Conservation (phyloP, 2,888 invertebrate species). For the Ectemnius cavifrons region DNA sequence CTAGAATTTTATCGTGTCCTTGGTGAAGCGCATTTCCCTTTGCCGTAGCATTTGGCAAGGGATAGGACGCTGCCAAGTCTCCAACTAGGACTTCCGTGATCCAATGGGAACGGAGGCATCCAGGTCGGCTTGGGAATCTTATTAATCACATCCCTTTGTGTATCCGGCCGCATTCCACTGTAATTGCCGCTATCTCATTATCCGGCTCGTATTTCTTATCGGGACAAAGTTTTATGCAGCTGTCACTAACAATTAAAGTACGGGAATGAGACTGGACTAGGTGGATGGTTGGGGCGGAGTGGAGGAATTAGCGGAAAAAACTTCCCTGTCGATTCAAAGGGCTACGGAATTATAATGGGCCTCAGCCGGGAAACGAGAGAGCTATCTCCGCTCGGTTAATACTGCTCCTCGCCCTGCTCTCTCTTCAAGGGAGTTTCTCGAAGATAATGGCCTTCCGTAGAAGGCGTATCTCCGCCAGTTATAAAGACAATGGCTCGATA, state of each 20-base stretch:
- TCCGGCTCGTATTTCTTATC: neutral
- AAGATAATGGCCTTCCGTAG: neutral
- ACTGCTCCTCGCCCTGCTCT: neutral
- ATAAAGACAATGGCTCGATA: constrained; percentile 24
- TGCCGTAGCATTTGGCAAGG: neutral
- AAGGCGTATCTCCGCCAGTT: constrained; percentile 13
- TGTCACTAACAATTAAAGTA: constrained; percentile 11
- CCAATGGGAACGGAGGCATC: too few relatives aligned
- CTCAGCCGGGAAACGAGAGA: neutral
- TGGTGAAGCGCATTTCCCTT: neutral
- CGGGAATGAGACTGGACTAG: neutral
- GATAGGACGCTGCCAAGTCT: too few relatives aligned
- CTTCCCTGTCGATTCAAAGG: constrained; percentile 11
- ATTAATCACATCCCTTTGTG: neutral
- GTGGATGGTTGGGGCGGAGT: neutral
- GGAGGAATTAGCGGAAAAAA: constrained; percentile 2
- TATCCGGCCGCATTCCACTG: neutral
- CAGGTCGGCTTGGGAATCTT: too few relatives aligned
- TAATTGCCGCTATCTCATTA: neutral
- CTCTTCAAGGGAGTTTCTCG: too few relatives aligned
- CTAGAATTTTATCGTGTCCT: neutral
- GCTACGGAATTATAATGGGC: constrained; percentile 23
- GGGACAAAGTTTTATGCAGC: neutral
- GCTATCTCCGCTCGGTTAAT: neutral
- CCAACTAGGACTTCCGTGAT: neutral